Conservation (phyloP, 2,113 vertebrate genomes). For the Peromyscus leucopus region DNA sequence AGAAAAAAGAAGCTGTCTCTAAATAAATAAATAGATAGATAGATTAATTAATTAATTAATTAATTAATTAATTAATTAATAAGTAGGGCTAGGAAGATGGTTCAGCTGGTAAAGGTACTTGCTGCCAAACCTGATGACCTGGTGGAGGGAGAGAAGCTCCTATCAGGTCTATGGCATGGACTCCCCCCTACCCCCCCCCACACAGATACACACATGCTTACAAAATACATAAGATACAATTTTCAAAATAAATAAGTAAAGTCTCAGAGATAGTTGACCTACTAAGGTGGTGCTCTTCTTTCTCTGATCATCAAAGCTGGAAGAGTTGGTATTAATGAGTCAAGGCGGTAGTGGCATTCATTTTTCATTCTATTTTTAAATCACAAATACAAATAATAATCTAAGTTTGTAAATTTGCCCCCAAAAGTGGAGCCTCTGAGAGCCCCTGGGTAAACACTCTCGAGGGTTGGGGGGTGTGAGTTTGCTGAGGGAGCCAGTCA, state of each 20-base stretch:
- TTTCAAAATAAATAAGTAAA: background rate
- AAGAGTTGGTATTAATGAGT: background rate
- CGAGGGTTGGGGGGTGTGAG: background rate
- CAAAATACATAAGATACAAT: background rate
- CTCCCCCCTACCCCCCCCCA: too few relatives aligned
- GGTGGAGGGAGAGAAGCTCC: too few relatives aligned
- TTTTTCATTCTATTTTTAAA: constrained; percentile 44
- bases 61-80: background rate
- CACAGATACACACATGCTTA: background rate
- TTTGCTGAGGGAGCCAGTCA: background rate
- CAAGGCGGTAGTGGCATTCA: background rate
- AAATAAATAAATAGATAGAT: background rate
- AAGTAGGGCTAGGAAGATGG: background rate
- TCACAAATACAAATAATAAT: background rate
- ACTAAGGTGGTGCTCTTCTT: background rate
- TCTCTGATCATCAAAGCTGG: background rate
- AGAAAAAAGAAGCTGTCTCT: too few relatives aligned
- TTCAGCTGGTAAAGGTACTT: background rate
- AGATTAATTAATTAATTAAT: background rate
- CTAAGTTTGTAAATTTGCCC: background rate
- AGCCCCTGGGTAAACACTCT: background rate
- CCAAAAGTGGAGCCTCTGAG: background rate
- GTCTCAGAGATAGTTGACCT: background rate
- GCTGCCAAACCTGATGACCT: background rate
- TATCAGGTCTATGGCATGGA: background rate